Evolutionary conservation across 2,797 vertebrate species (phyloP).

Genomic region (Echeneis naucrates): DNA sequence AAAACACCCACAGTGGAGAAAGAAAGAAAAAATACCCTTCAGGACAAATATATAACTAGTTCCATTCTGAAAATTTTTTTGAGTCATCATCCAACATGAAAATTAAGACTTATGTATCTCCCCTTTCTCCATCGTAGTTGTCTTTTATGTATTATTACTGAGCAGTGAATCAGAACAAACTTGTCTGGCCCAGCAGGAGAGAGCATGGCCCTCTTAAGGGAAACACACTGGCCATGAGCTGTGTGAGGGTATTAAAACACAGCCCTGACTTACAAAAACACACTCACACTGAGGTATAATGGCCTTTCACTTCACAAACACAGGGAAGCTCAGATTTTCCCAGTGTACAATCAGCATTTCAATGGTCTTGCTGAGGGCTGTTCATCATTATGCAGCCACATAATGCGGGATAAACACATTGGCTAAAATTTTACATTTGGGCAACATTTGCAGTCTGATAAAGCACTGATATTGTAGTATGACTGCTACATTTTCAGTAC

Average conservation of each 20-base stretch:
- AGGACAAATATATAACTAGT: slow-evolving; percentile 7
- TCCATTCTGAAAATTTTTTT: neutral
- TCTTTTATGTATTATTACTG: slow-evolving; percentile 6
- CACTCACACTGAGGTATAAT: slow-evolving; percentile 36
- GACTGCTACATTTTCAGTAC: neutral
- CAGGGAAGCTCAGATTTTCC: slow-evolving; percentile 35
- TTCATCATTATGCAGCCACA: slow-evolving; percentile 34
- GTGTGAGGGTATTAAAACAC: slow-evolving; percentile 47
- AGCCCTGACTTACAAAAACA: slow-evolving; percentile 53
- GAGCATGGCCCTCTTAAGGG: slow-evolving; percentile 22
- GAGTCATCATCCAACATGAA: neutral
- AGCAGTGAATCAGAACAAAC: slow-evolving; percentile 20
- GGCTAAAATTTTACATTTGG: slow-evolving; percentile 9
- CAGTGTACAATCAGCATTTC: slow-evolving; percentile 57
- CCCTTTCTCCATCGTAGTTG: neutral
- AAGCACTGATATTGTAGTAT: neutral
- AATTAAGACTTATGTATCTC: neutral
- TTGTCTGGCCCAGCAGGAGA: slow-evolving; percentile 31
- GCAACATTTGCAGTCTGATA: too few relatives aligned
- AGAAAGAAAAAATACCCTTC: neutral
- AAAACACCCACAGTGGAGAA: slow-evolving; percentile 3
- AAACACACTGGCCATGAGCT: slow-evolving; percentile 32
- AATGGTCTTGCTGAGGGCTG: slow-evolving; percentile 26
- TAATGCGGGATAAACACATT: slow-evolving; percentile 11
- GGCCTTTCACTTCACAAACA: slow-evolving; percentile 56